Percentiles rank a stretch among this genome's conserved stretches.
Evolutionary conservation across 2,888 invertebrate species (phyloP).

Genomic region (Archaeoteleia sp.): DNA sequence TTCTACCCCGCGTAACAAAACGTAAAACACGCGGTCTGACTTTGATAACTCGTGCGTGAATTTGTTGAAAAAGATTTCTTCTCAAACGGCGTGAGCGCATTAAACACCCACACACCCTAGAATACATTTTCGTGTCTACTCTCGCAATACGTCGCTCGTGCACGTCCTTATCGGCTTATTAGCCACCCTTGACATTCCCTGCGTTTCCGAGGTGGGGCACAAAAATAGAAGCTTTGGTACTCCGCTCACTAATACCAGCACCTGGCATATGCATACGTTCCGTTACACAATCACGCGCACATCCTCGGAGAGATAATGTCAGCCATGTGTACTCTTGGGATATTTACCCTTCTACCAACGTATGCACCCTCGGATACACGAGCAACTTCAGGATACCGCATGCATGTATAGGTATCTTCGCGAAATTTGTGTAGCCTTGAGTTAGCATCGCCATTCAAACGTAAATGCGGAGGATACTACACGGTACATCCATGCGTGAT

Average conservation of each 20-base stretch:
- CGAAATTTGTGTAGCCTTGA: slow-evolving; percentile 52
- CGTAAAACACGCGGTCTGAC: slow-evolving; percentile 22
- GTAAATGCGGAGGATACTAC: slow-evolving; percentile 36
- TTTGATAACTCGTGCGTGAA: slow-evolving; percentile 42
- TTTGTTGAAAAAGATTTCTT: slow-evolving; percentile 39
- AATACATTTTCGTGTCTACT: slow-evolving; percentile 27
- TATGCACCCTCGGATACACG: too few species aligned
- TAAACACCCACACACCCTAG: slow-evolving; percentile 13
- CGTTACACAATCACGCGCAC: not conserved
- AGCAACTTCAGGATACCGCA: too few species aligned
- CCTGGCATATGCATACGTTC: slow-evolving; percentile 30
- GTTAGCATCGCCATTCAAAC: slow-evolving; percentile 49
- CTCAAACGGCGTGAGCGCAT: slow-evolving; percentile 24
- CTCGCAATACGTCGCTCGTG: slow-evolving; percentile 25
- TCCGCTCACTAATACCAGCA: slow-evolving; percentile 36
- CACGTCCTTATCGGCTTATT: slow-evolving; percentile 49
- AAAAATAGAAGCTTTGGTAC: slow-evolving; percentile 39
- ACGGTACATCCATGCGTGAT: slow-evolving; percentile 28
- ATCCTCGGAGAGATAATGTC: too few species aligned
- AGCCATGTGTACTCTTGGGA: too few species aligned
- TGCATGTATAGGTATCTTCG: slow-evolving; percentile 11
- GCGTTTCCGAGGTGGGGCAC: slow-evolving; percentile 34
- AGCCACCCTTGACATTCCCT: slow-evolving; percentile 50
- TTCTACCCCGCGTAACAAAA: slow-evolving; percentile 13
- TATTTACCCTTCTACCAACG: too few species aligned